These are phyloP conservation scores for Ascaphus truei DNA, from an alignment of 2,113 vertebrate genomes.

Conservation along the genomic window DNA sequence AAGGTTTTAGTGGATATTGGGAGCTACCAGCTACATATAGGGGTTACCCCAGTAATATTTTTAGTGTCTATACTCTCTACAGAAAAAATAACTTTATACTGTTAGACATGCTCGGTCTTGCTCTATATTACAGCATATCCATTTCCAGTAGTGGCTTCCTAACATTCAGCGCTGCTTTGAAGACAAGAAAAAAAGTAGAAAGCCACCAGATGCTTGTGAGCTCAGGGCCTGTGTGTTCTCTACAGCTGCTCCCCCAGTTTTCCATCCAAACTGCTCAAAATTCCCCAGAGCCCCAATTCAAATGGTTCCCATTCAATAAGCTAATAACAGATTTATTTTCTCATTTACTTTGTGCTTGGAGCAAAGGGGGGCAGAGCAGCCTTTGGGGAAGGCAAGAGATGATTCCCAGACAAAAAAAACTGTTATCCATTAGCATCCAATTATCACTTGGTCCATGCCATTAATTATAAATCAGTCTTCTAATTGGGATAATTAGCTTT, in stretches of 20 bases:
- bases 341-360: conserved; percentile 28
- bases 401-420: conserved; percentile 67
- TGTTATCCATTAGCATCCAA: conserved; percentile 99
- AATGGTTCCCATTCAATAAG: background rate
- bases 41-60: too few relatives aligned
- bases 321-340: background rate
- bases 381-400: conserved; percentile 42
- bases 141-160: too few relatives aligned
- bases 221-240: background rate
- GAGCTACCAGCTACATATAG: too few relatives aligned
- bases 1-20: too few relatives aligned
- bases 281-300: background rate
- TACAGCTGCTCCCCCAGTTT: background rate
- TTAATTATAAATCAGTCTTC: conserved; percentile 94
- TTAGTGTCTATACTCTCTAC: too few relatives aligned
- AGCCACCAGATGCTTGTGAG: too few relatives aligned
- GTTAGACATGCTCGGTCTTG: too few relatives aligned
- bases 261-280: background rate
- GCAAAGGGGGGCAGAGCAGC: background rate
- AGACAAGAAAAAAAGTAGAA: too few relatives aligned
- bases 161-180: too few relatives aligned
- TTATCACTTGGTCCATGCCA: conserved; percentile 86
- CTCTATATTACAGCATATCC: too few relatives aligned
- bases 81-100: too few relatives aligned
- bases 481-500: conserved; percentile 98